Conservation (phyloP, 2,113 vertebrate species). For the Gobius niger region DNA sequence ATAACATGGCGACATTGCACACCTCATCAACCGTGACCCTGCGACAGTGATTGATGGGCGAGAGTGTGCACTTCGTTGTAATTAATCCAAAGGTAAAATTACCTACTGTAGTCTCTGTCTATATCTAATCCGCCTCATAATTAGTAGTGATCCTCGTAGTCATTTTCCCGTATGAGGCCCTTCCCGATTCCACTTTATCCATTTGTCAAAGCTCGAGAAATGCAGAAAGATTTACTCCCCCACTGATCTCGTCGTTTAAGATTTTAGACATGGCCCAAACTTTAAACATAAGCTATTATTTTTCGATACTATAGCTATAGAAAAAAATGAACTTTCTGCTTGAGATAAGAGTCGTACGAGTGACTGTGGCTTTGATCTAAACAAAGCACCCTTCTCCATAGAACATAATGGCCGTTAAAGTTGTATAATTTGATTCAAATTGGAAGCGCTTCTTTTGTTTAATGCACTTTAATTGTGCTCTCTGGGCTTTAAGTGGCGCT, state of each 20-base stretch:
- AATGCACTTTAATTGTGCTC: constrained; percentile 37
- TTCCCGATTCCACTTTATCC: no score
- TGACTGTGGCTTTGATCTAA: background rate
- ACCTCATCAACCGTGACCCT: no score
- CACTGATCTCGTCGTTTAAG: background rate
- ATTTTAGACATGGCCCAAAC: background rate
- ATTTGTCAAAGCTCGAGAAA: no score
- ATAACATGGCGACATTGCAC: no score
- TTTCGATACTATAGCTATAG: background rate
- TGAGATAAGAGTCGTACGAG: no score
- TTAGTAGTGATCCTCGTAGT: no score
- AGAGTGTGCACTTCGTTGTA: constrained; percentile 4
- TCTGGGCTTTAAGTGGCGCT: constrained; percentile 28
- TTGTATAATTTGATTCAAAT: constrained; percentile 25
- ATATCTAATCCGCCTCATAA: background rate
- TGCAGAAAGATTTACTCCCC: no score
- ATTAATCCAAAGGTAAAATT: background rate
- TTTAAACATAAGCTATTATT: background rate
- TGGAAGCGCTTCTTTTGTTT: constrained; percentile 27
- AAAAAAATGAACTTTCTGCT: no score
- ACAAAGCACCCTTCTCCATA: background rate
- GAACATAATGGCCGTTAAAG: constrained; percentile 5
- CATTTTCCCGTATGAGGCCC: no score
- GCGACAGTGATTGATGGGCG: constrained; percentile 41
- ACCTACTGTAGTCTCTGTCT: background rate